Evolutionary conservation across 2,797 vertebrate genomes (phyloP).

Genomic region (Sternarchorhynchus goeldii): DNA sequence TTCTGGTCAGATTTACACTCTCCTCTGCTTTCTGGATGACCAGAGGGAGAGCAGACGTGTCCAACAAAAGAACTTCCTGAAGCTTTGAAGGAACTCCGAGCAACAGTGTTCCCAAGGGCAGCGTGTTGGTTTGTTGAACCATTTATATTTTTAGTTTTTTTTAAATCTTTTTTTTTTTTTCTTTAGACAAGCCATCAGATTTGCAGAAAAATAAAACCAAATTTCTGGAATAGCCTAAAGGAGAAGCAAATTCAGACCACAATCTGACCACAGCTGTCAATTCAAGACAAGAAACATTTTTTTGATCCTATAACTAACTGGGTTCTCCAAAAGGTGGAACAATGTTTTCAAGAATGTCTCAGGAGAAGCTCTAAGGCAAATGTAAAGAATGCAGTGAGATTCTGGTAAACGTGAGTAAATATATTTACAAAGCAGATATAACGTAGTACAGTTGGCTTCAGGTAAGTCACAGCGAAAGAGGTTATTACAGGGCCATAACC

Average conservation of each 20-base stretch:
- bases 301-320: neutral
- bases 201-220: conserved; percentile 3
- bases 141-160: too few species aligned
- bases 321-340: neutral
- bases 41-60: conserved; percentile 34
- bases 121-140: neutral
- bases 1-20: conserved; percentile 16
- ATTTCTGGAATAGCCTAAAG: conserved; percentile 13
- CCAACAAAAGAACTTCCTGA: conserved; percentile 6
- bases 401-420: conserved; percentile 35
- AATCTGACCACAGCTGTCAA: neutral
- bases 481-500: conserved; percentile 53
- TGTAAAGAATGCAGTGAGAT: conserved; percentile 12
- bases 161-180: neutral
- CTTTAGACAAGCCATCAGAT: neutral
- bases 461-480: conserved; percentile 40
- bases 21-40: conserved; percentile 7
- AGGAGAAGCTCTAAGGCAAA: conserved; percentile 23
- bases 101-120: conserved; percentile 26
- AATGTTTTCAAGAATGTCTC: conserved; percentile 35
- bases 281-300: neutral
- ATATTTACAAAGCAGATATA: conserved; percentile 27
- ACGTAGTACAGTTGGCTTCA: conserved; percentile 7
- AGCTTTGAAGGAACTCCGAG: conserved; percentile 59
- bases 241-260: neutral